phyloP scores from a whole-genome alignment of 2,113 vertebrate species.

The Takifugu flavidus region DNA sequence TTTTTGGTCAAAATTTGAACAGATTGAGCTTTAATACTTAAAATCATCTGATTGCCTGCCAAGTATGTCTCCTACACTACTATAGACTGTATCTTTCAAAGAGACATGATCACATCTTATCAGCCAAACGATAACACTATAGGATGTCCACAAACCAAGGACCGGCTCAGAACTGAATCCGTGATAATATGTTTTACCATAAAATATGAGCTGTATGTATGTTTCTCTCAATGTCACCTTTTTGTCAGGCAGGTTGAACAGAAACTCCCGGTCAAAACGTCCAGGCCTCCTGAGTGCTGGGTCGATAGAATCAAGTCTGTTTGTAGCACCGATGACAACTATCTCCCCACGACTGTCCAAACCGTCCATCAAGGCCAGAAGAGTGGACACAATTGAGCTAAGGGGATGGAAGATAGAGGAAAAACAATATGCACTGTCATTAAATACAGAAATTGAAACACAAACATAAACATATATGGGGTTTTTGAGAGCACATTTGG shows the following conservation, averaged over 20 bases:
- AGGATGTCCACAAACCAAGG: too few species aligned
- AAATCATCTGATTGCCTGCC: neutral
- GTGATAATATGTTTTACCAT: neutral
- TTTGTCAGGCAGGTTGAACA: slow-evolving; percentile 96
- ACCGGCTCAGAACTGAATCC: neutral
- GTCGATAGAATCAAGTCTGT: slow-evolving; percentile 99
- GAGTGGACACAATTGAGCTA: slow-evolving; percentile 97
- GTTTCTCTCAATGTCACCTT: slow-evolving; percentile 73
- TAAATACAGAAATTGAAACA: neutral
- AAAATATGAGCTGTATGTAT: neutral
- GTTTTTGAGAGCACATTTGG: slow-evolving; percentile 2
- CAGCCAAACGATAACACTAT: too few species aligned
- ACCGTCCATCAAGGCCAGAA: slow-evolving; percentile 98
- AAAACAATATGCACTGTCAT: neutral
- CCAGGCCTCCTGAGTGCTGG: slow-evolving; percentile 99
- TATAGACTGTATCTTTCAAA: too few species aligned
- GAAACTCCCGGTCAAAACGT: slow-evolving; percentile 98
- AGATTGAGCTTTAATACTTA: slow-evolving; percentile 6
- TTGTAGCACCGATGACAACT: slow-evolving; percentile 99
- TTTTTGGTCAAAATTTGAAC: slow-evolving; percentile 5
- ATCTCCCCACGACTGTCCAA: slow-evolving; percentile 98
- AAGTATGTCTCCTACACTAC: neutral
- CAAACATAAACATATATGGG: neutral
- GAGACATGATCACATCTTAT: too few species aligned
- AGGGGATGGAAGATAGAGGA: neutral